These are phyloP conservation scores for Hoplodrina ambigua DNA, from an alignment of 2,888 invertebrate genomes.

Conservation along the genomic window DNA sequence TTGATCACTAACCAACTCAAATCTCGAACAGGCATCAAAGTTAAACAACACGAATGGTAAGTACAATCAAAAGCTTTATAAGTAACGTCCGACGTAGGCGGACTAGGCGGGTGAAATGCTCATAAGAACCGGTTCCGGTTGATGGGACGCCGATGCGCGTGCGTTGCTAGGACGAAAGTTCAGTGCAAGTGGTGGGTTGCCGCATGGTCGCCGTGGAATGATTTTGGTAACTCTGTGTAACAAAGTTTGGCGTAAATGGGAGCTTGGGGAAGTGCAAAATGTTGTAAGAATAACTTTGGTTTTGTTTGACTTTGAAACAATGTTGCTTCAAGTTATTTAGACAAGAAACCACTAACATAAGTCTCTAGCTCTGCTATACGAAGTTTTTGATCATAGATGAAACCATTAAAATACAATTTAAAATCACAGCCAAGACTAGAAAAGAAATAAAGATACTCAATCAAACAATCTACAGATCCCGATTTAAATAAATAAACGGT, in stretches of 20 bases:
- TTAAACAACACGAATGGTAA: conserved; percentile 49
- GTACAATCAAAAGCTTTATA: conserved; percentile 57
- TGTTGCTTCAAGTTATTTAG: conserved; percentile 4
- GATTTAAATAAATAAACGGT: conserved; percentile 24
- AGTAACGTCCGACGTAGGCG: conserved; percentile 69
- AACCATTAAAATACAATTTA: neutral
- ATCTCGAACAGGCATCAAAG: conserved; percentile 44
- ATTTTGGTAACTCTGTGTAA: conserved; percentile 19
- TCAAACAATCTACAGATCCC: neutral
- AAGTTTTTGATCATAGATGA: neutral
- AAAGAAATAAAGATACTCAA: neutral
- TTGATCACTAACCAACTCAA: conserved; percentile 35
- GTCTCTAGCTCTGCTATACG: neutral
- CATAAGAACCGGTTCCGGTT: conserved; percentile 72
- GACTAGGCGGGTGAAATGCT: conserved; percentile 67
- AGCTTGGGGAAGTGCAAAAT: conserved; percentile 35
- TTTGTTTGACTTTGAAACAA: conserved; percentile 1
- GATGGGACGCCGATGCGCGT: conserved; percentile 59
- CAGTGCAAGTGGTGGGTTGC: conserved; percentile 57
- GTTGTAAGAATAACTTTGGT: conserved; percentile 10
- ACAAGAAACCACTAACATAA: conserved; percentile 11
- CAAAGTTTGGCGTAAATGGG: conserved; percentile 22
- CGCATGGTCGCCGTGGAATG: conserved; percentile 37
- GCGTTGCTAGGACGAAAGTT: conserved; percentile 64
- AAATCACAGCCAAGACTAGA: neutral